Percentiles rank a stretch among this genome's conserved stretches.
phyloP scores from a whole-genome alignment of 2,113 vertebrate genomes.

The Xenopus laevis region DNA sequence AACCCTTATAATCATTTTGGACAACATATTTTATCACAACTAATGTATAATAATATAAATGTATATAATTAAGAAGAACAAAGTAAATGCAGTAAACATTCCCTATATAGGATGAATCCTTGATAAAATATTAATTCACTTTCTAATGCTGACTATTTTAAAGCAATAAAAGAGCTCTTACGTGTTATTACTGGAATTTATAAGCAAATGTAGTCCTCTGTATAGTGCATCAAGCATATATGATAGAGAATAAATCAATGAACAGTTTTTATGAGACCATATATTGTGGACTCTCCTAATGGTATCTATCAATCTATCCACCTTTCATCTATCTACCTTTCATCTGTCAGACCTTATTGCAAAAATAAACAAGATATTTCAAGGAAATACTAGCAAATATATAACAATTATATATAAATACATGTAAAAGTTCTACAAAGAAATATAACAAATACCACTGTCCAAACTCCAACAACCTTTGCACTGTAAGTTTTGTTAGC shows the following conservation, averaged over 20 bases:
- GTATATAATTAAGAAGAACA: constrained; percentile 17
- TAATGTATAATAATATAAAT: not conserved
- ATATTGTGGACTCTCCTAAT: not conserved
- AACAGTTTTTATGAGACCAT: not conserved
- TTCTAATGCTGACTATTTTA: constrained; percentile 19
- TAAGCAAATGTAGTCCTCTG: constrained; percentile 2
- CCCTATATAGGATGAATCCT: constrained; percentile 13
- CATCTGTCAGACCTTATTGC: too few relatives aligned
- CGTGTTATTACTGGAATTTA: constrained; percentile 4
- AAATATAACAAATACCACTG: too few relatives aligned
- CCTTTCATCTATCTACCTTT: too few relatives aligned
- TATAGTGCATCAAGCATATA: not conserved
- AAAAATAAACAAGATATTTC: too few relatives aligned
- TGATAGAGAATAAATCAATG: not conserved
- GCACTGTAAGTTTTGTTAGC: too few relatives aligned
- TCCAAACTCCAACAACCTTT: too few relatives aligned
- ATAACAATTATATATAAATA: too few relatives aligned
- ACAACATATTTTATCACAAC: too few relatives aligned
- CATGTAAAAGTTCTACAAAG: too few relatives aligned
- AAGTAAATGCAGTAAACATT: constrained; percentile 16
- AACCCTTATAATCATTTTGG: too few relatives aligned
- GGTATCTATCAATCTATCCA: too few relatives aligned
- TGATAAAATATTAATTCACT: constrained; percentile 29
- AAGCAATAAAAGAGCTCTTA: constrained; percentile 6
- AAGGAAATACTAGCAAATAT: too few relatives aligned